Evolutionary conservation across 2,888 invertebrate species (phyloP).

Genomic region (Spicauda simplicius): DNA sequence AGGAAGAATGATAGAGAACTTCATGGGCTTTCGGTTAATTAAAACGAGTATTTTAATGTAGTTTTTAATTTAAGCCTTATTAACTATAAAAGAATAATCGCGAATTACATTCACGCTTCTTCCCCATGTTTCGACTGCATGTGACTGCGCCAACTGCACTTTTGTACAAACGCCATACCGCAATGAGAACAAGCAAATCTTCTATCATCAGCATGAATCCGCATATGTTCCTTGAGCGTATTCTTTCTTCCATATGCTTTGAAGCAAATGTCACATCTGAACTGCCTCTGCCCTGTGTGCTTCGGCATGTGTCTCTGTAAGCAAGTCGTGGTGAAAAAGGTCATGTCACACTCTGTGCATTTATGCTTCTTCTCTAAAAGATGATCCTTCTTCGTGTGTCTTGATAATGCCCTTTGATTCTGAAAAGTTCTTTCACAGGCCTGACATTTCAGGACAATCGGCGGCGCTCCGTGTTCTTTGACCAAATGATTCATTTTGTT

Average conservation of each 20-base stretch:
- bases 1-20: no score
- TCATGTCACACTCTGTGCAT: constrained; percentile 52
- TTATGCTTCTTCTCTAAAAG: constrained; percentile 54
- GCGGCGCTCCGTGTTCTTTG: constrained; percentile 55
- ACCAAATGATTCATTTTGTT: constrained; percentile 58
- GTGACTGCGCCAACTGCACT: constrained; percentile 51
- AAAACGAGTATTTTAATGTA: constrained; percentile 11
- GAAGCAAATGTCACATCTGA: constrained; percentile 63
- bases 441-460: constrained; percentile 53
- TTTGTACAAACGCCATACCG: constrained; percentile 49
- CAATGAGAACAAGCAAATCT: constrained; percentile 53
- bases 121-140: constrained; percentile 55
- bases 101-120: constrained; percentile 41
- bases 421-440: constrained; percentile 60
- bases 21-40: neutral
- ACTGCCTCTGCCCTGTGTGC: constrained; percentile 61
- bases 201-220: constrained; percentile 52
- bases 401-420: constrained; percentile 53
- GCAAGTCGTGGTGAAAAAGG: constrained; percentile 52
- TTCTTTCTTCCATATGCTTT: constrained; percentile 55
- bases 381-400: constrained; percentile 62
- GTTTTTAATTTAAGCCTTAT: neutral
- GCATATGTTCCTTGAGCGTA: constrained; percentile 53
- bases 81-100: neutral
- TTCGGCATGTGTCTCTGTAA: constrained; percentile 59